Conservation (phyloP, 2,888 invertebrate species). For the Heteropelma amictum region DNA sequence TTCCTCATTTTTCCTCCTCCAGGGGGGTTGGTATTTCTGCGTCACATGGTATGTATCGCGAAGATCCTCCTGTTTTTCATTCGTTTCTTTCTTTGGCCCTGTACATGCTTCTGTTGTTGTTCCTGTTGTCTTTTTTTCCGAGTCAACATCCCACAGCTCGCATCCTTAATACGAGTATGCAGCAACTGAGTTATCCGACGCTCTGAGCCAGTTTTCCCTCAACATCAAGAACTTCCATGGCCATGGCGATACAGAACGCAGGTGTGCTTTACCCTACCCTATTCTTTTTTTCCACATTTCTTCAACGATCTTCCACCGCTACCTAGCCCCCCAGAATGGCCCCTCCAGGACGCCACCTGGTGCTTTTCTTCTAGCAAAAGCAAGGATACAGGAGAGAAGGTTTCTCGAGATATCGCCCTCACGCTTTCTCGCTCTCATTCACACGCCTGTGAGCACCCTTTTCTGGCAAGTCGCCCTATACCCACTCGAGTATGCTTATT, state of each 20-base stretch:
- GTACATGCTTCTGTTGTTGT: neutral
- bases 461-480: conserved; percentile 43
- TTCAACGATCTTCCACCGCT: conserved; percentile 9
- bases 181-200: conserved; percentile 28
- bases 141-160: conserved; percentile 16
- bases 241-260: conserved; percentile 47
- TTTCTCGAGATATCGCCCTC: conserved; percentile 3
- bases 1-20: conserved; percentile 26
- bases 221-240: conserved; percentile 10
- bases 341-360: conserved; percentile 50
- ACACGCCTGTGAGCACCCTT: conserved; percentile 6
- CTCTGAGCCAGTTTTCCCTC: conserved; percentile 20
- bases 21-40: neutral
- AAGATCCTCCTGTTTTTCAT: neutral
- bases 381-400: neutral
- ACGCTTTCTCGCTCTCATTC: neutral
- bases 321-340: too few relatives aligned
- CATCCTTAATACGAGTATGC: conserved; percentile 20
- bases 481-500: conserved; percentile 28
- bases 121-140: conserved; percentile 11
- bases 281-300: conserved; percentile 30
- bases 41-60: conserved; percentile 21
- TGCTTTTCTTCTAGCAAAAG: conserved; percentile 22
- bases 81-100: neutral
- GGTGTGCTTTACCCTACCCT: conserved; percentile 26